Conservation (phyloP, 2,888 invertebrate genomes). For the Phaonia tiefii region DNA sequence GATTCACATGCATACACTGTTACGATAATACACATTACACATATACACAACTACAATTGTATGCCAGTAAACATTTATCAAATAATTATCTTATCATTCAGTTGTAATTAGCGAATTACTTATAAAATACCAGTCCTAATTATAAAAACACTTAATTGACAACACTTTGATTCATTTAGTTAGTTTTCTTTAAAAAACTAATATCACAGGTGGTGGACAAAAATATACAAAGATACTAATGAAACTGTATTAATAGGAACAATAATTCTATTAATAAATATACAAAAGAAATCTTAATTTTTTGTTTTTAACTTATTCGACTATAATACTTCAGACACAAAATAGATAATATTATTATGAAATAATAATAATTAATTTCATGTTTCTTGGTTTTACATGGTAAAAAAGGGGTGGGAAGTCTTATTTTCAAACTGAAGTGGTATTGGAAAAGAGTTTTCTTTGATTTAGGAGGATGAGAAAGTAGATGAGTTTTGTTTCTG, state of each 20-base stretch:
- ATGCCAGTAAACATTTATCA: background rate
- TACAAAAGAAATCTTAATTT: constrained; percentile 15
- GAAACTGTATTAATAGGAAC: constrained; percentile 54
- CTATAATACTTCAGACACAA: constrained; percentile 5
- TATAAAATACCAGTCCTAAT: constrained; percentile 52
- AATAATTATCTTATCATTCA: constrained; percentile 9
- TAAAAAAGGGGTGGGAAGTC: background rate
- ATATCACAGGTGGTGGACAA: constrained; percentile 59
- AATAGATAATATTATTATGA: background rate
- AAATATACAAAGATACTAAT: background rate
- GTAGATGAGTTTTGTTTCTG: too few relatives aligned
- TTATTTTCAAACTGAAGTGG: too few relatives aligned
- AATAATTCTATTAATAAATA: constrained; percentile 47
- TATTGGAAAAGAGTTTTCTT: too few relatives aligned
- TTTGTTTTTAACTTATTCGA: constrained; percentile 25
- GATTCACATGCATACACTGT: too few relatives aligned
- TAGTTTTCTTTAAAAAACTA: constrained; percentile 26
- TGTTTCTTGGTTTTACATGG: background rate
- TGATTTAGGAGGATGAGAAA: background rate
- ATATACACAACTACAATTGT: too few relatives aligned
- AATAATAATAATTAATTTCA: constrained; percentile 42
- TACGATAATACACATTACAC: too few relatives aligned
- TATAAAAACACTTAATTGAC: constrained; percentile 59
- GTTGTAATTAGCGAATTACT: too few relatives aligned
- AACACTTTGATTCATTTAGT: constrained; percentile 32